A percentile compares a stretch with the other conserved stretches of the same genome.
Evolutionary conservation across 2,113 vertebrate genomes (phyloP).

Genomic region (Microcebus ravelobensis): DNA sequence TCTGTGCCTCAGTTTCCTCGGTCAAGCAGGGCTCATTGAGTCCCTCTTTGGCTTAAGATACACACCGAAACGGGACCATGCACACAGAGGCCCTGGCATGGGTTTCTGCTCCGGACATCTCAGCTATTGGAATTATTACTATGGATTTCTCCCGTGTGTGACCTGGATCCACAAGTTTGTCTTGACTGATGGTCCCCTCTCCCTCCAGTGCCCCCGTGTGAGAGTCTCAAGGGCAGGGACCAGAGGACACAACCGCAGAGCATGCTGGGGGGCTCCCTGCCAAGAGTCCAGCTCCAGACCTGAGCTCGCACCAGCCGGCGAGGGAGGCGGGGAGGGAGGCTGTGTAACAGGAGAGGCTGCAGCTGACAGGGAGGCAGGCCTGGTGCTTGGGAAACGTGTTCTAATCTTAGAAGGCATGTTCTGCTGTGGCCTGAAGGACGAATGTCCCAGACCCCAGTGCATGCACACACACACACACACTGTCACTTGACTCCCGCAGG

Average conservation of each 20-base stretch:
- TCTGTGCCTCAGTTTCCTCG: not conserved
- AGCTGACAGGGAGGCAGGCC: constrained; percentile 77
- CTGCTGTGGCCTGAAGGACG: constrained; percentile 54
- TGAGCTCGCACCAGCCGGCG: not conserved
- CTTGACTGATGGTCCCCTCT: not conserved
- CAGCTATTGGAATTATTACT: not conserved
- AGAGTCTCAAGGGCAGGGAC: not conserved
- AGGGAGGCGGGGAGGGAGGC: not conserved
- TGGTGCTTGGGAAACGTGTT: constrained; percentile 68
- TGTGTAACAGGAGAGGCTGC: constrained; percentile 74
- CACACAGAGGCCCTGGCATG: accelerated
- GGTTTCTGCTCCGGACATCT: not conserved
- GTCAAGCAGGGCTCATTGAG: not conserved
- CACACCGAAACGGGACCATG: not conserved
- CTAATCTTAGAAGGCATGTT: constrained; percentile 86
- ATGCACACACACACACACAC: not conserved
- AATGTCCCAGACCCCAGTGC: constrained; percentile 12
- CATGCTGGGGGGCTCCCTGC: not conserved
- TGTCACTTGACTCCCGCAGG: not conserved
- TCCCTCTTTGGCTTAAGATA: not conserved
- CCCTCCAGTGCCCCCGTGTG: no score
- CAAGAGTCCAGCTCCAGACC: not conserved
- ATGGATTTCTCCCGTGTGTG: not conserved
- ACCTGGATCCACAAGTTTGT: not conserved
- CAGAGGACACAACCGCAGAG: not conserved